Percentiles rank a stretch among this genome's conserved stretches.
These are phyloP conservation scores for Clupea harengus DNA, from an alignment of 2,113 vertebrate species.

Conservation along the genomic window DNA sequence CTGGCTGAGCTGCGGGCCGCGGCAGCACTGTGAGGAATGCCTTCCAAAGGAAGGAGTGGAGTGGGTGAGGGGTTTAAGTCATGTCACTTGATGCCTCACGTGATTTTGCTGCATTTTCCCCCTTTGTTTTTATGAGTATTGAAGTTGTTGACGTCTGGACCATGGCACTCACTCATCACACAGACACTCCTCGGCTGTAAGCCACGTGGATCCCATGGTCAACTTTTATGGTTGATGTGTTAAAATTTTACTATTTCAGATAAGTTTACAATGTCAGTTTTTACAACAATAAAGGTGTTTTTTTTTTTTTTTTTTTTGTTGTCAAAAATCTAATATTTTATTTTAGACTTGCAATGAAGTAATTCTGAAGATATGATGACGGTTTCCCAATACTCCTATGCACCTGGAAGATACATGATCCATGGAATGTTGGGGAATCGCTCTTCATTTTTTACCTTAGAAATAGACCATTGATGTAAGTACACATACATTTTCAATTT, in stretches of 20 bases:
- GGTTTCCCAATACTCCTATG: background rate
- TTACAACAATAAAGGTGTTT: background rate
- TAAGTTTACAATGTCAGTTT: background rate
- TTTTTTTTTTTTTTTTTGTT: background rate
- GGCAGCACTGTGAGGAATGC: conserved; percentile 53
- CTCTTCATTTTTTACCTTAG: background rate
- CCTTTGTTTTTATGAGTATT: background rate
- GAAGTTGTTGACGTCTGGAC: background rate
- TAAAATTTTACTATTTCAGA: background rate
- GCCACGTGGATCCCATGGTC: background rate
- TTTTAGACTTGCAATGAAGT: background rate
- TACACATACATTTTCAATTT: background rate
- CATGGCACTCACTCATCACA: background rate
- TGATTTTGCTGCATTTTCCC: background rate
- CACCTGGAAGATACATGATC: background rate
- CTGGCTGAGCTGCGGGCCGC: conserved; percentile 62
- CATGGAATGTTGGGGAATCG: background rate
- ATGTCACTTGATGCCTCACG: background rate
- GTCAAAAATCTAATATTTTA: background rate
- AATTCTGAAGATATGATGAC: background rate
- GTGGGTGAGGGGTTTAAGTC: background rate
- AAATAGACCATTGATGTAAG: background rate
- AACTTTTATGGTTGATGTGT: conserved; percentile 3
- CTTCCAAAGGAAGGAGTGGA: background rate
- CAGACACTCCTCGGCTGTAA: background rate